Evolutionary conservation across 1,140 invertebrate genomes (phyloP).

Genomic region (Penaeus chinensis): DNA sequence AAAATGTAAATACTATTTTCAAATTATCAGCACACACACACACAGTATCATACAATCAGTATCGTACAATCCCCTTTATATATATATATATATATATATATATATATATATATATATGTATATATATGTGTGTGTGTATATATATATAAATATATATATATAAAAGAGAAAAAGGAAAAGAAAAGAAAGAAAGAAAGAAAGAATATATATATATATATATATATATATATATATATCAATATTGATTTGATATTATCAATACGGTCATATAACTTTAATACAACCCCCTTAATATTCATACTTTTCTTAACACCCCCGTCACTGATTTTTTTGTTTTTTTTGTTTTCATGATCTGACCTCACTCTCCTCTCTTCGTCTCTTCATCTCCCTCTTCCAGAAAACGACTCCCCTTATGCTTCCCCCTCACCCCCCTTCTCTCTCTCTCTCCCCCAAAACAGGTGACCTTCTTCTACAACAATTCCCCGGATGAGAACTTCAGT

Average conservation of each 20-base stretch:
- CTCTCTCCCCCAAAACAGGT: conserved; percentile 35
- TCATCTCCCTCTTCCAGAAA: neutral
- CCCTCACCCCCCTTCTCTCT: conserved; percentile 1
- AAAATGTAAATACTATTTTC: neutral
- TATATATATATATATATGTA: neutral
- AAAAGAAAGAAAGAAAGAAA: too few relatives aligned
- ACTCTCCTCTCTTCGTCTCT: neutral
- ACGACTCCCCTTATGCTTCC: too few relatives aligned
- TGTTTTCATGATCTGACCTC: neutral
- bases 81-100: too few relatives aligned
- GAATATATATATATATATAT: conserved; percentile 12
- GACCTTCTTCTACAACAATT: conserved; percentile 55
- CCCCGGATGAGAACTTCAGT: conserved; percentile 51
- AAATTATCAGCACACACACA: too few relatives aligned
- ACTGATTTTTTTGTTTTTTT: neutral
- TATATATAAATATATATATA: neutral
- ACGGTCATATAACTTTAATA: too few relatives aligned
- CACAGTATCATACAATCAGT: too few relatives aligned
- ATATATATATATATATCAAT: neutral
- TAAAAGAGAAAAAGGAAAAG: too few relatives aligned
- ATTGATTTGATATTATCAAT: too few relatives aligned
- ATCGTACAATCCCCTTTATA: too few relatives aligned
- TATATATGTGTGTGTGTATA: conserved; percentile 12
- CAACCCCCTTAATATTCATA: neutral
- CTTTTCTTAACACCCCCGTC: too few relatives aligned